Base-by-base conservation (phyloP, 2,888 invertebrate genomes). In the Darwinula stevensoni region DNA sequence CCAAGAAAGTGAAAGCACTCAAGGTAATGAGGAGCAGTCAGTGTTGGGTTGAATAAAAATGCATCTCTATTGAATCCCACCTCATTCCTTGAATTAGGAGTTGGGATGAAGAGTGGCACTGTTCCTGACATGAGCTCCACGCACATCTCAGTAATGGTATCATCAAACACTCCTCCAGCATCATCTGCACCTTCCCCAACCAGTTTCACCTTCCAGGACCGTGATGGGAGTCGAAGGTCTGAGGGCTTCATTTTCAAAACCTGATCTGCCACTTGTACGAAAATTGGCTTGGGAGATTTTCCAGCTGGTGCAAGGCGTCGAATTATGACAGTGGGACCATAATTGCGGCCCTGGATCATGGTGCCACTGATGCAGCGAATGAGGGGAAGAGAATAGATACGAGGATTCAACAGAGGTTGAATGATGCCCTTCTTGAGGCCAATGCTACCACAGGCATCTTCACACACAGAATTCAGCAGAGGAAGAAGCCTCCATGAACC, bases 121-220 rank as follows among this genome's bases (percentile, higher is more conserved):
- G 52, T 47, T 2, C 60, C 61, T 17, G 54, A 54, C 22, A 61
- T 58, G 17, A 66, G 54, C 46, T 66, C 65, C 45, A 58, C 54
- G 42, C 65, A 65, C 62, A 65, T 64, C 47, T 65, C 64, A 2
- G 65, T 65, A 28, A 66, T 63, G 3, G 64, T 66, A 42, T 66
- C 66, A 46, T 66, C 65, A 48, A 65, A 66, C 14, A 65, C 66
- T 3, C 66, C 66, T 1, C 65, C 66, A 2, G 65, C 65, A 47
- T 66, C 66, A 44, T 66, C 65, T 0, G 65, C 65, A 2, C 65
- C 65, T 47, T 65, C 66, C 0, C 64, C 65, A 4, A 65, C 55
- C 17, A 65, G 47, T 45, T 64, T 64, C n/a, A 60, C 58, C 48
- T 65, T 65, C 66, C 65, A 65, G 2, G 65, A 65, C 30, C 65